phyloP scores from a whole-genome alignment of 2,797 vertebrate genomes.

The Sylvia borin region DNA sequence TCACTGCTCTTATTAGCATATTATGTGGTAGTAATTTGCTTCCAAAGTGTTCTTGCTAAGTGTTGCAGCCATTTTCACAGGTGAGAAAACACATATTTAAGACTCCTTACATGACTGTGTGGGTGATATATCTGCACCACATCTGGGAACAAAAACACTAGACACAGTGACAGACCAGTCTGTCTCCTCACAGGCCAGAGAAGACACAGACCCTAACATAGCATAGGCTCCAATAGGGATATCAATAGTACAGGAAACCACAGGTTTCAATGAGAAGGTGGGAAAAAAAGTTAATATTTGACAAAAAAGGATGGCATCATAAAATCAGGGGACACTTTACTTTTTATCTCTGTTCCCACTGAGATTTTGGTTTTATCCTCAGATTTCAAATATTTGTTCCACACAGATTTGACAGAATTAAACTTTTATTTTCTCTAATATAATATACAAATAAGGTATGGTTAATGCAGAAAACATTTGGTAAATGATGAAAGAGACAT shows the following conservation, averaged over 20 bases:
- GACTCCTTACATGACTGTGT: neutral
- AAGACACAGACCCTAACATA: neutral
- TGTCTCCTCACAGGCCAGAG: neutral
- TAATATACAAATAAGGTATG: neutral
- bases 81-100: neutral
- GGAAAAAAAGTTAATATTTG: neutral
- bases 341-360: neutral
- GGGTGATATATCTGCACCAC: neutral
- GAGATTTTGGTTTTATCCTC: neutral
- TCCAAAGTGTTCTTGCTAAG: neutral
- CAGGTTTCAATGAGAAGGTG: neutral
- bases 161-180: neutral
- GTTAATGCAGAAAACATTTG: neutral
- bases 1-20: neutral
- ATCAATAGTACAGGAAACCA: neutral
- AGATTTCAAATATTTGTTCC: neutral
- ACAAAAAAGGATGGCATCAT: neutral
- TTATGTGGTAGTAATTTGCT: neutral
- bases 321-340: neutral
- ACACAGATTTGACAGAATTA: neutral
- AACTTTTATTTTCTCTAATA: neutral
- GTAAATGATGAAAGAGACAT: neutral
- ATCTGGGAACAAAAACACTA: neutral
- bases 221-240: fast-evolving
- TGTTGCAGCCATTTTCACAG: neutral